Base-by-base conservation (phyloP, 2,113 vertebrate genomes). In the Albula goreensis region DNA sequence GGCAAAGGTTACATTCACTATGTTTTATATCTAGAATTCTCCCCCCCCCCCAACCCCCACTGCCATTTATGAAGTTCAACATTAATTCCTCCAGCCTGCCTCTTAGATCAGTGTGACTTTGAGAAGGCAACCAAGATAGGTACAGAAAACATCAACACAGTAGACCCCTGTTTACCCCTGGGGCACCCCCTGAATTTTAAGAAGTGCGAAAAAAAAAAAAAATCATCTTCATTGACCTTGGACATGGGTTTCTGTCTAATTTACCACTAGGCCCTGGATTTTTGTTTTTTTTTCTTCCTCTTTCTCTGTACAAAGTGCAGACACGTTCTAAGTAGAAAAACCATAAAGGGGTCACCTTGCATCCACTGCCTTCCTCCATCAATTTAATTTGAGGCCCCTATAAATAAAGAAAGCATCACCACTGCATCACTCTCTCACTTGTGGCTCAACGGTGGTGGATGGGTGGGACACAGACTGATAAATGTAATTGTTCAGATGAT, bases 161-260 rank as follows among this genome's bases (percentile, higher is more conserved):
- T 86, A 88, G 89, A 87, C 87, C 82, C 85, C 89, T 70, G 83
- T 41, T 85, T 86, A 90, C 85, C 86, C 89, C 90, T 89, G 82
- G 66, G 80, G 7, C 87, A 89, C 78, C 49, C 86, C 82, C 82
- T 90, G 90, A 90, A 91, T 92, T 89, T 89, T 91, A 92, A 92
- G 87, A 86, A 90, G 84, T 74, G 70, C 9, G 66, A n/a, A 74
- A 25, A 52, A 83, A n/a, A 83, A 41, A 41, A 41, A 90, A 91
- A 85, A 81, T 81, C 74, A 84, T 57, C 74, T 78, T 90, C 91
- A 92, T 90, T 93, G 86, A 79, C 83, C 50, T 80, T 88, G 85
- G 49, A n/a, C 87, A 86, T 78, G 83, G 83, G 70, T 85, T 90
- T 89, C 88, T 83, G 81, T 85, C 88, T 52, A 81, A 52, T 50